Conservation (phyloP, 2,888 invertebrate genomes). For the Calameuta filiformis region DNA sequence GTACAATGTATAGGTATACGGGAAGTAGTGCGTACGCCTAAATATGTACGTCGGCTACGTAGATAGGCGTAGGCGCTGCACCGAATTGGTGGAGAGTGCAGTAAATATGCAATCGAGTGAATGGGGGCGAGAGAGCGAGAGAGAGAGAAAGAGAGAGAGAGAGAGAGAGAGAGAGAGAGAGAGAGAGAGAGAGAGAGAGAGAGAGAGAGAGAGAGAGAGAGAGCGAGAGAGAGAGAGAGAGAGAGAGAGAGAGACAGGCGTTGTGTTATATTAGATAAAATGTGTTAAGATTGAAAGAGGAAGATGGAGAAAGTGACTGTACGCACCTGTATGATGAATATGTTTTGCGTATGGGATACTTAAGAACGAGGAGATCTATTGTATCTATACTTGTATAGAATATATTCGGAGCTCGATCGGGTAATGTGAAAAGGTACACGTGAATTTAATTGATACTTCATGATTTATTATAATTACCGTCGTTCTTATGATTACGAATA, state of each 20-base stretch:
- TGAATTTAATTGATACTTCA: slow-evolving; percentile 33
- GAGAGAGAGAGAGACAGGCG: slow-evolving; percentile 7
- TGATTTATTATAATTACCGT: slow-evolving; percentile 28
- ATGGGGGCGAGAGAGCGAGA: neutral
- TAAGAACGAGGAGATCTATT: neutral
- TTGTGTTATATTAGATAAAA: slow-evolving; percentile 4
- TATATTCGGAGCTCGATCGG: neutral
- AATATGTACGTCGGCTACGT: neutral
- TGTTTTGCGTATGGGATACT: slow-evolving; percentile 1
- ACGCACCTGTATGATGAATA: neutral
- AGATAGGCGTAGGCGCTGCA: slow-evolving; percentile 5
- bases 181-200: neutral
- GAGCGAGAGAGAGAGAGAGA: neutral
- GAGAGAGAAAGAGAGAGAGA: neutral
- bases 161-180: slow-evolving; percentile 1
- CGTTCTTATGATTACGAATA: slow-evolving; percentile 29
- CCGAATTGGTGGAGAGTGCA: slow-evolving; percentile 12
- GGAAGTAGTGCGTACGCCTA: neutral
- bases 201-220: neutral
- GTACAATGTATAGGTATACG: neutral
- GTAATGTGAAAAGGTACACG: neutral
- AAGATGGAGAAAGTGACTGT: slow-evolving; percentile 7
- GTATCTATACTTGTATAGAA: neutral
- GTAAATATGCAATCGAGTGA: slow-evolving; percentile 4
- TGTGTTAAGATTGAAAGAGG: slow-evolving; percentile 3